phyloP scores from a whole-genome alignment of 1,140 invertebrate genomes.

The Hyphantria cunea region DNA sequence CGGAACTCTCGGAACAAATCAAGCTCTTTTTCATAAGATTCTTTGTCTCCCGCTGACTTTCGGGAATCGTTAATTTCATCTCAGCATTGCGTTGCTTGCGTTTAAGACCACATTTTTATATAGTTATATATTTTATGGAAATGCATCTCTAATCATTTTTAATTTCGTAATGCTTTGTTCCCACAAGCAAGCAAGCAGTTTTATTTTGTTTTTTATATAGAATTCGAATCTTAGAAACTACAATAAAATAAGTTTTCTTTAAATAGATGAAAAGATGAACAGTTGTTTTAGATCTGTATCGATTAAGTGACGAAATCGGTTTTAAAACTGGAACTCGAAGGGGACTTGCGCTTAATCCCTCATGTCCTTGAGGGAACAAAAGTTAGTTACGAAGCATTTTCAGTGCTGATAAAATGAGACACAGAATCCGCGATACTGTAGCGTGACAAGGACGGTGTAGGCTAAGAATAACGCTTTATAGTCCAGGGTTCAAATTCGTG shows the following conservation, averaged over 20 bases:
- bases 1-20: too few species aligned
- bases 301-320: too few species aligned
- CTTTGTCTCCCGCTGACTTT: constrained; percentile 15
- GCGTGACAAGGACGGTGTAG: constrained; percentile 3
- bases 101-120: constrained; percentile 7
- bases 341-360: not conserved
- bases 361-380: not conserved
- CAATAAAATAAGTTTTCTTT: too few species aligned
- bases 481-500: constrained; percentile 11
- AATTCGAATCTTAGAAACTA: not conserved
- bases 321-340: not conserved
- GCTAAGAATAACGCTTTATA: constrained; percentile 13
- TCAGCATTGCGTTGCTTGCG: not conserved
- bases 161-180: not conserved
- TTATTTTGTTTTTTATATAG: not conserved
- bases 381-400: not conserved
- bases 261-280: too few species aligned
- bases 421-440: not conserved
- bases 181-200: not conserved
- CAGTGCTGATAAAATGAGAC: constrained; percentile 1
- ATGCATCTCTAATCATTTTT: not conserved
- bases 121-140: too few species aligned
- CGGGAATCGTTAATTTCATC: constrained; percentile 14
- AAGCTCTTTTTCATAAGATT: not conserved
- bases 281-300: too few species aligned